A percentile compares a stretch with the other conserved stretches of the same genome.
Conservation (phyloP, 2,888 invertebrate genomes). For the Pseudococcus longispinus region DNA sequence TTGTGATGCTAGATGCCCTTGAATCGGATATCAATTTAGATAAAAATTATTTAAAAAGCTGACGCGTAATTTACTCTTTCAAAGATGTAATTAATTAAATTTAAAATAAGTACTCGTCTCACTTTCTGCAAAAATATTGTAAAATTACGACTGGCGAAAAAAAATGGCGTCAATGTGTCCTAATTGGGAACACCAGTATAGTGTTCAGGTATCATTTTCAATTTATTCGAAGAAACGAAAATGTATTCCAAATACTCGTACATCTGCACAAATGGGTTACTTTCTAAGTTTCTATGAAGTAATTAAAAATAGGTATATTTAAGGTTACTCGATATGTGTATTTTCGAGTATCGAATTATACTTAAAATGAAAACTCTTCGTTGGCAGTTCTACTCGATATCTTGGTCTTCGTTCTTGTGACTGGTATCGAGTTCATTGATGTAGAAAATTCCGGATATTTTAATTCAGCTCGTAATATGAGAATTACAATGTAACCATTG, state of each 20-base stretch:
- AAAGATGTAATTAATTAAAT: background rate
- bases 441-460: conserved; percentile 5
- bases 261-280: background rate
- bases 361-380: background rate
- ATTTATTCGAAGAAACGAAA: background rate
- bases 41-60: background rate
- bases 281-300: background rate
- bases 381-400: background rate
- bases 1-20: conserved; percentile 11
- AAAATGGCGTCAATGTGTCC: background rate
- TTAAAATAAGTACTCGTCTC: background rate
- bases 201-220: background rate
- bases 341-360: background rate
- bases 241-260: background rate
- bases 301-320: background rate
- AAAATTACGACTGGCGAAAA: background rate
- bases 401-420: background rate
- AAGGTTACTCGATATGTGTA: background rate
- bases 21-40: background rate
- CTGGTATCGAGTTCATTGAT: background rate
- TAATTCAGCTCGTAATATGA: background rate
- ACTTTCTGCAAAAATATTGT: background rate
- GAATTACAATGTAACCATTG: background rate
- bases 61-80: background rate
- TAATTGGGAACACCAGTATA: background rate